Conservation (phyloP, 2,888 invertebrate genomes). For the Macrostomum cliftonense region DNA sequence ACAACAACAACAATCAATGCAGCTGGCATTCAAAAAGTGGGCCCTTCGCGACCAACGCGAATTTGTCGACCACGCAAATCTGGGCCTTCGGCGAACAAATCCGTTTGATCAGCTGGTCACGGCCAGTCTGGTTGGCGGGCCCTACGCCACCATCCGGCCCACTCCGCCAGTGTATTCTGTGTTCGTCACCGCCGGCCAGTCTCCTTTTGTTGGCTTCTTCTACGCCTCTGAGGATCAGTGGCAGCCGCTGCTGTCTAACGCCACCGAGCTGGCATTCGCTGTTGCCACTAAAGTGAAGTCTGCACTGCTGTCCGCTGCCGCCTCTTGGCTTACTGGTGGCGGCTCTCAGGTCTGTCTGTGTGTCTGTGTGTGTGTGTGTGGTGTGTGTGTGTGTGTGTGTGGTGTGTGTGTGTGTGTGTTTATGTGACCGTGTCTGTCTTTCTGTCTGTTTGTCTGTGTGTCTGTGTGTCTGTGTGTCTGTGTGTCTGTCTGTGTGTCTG, state of each 20-base stretch:
- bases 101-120: slow-evolving; percentile 68
- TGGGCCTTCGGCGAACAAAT: slow-evolving; percentile 38
- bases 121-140: slow-evolving; percentile 48
- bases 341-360: slow-evolving; percentile 41
- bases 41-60: slow-evolving; percentile 53
- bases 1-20: neutral
- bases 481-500: neutral
- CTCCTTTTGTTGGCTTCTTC: slow-evolving; percentile 70
- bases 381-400: too few relatives aligned
- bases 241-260: slow-evolving; percentile 63
- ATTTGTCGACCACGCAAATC: slow-evolving; percentile 53
- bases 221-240: slow-evolving; percentile 69
- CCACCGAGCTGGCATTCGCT: slow-evolving; percentile 52
- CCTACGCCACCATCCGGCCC: slow-evolving; percentile 35
- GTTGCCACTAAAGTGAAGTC: slow-evolving; percentile 64
- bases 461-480: neutral
- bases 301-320: slow-evolving; percentile 17
- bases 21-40: slow-evolving; percentile 61
- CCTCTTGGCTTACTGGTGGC: slow-evolving; percentile 3
- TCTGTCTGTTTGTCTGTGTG: too few relatives aligned
- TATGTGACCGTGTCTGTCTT: neutral
- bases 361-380: too few relatives aligned
- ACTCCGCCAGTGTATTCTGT: slow-evolving; percentile 57
- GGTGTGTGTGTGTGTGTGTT: neutral
- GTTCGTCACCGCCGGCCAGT: slow-evolving; percentile 56